phyloP scores from a whole-genome alignment of 2,797 vertebrate species.

The Acanthurus lineatus region DNA sequence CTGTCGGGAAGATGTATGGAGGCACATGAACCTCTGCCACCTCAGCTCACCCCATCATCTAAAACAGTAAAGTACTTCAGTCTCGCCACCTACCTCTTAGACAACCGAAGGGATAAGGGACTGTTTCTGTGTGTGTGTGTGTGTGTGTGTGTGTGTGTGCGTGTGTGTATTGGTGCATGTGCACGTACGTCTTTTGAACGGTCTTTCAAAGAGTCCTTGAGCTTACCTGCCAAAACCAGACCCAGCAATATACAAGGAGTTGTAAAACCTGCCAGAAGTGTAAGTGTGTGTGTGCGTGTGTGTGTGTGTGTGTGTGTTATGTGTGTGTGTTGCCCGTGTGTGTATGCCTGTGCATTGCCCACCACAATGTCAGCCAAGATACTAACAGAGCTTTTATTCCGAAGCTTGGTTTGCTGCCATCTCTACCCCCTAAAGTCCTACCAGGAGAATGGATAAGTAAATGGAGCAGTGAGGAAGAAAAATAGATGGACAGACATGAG shows the following conservation, averaged over 20 bases:
- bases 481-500: constrained; percentile 3
- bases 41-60: constrained; percentile 22
- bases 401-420: constrained; percentile 81
- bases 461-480: constrained; percentile 41
- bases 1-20: constrained; percentile 57
- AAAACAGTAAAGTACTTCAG: constrained; percentile 54
- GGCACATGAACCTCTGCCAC: constrained; percentile 23
- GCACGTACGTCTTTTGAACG: constrained; percentile 66
- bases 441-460: constrained; percentile 59
- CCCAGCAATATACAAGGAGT: constrained; percentile 80
- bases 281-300: constrained; percentile 26
- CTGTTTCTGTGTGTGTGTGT: constrained; percentile 19
- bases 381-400: constrained; percentile 85
- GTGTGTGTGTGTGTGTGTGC: constrained; percentile 26
- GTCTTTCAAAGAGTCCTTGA: constrained; percentile 84
- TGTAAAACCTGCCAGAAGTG: constrained; percentile 79
- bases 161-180: neutral
- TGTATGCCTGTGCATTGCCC: constrained; percentile 48
- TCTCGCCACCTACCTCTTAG: constrained; percentile 57
- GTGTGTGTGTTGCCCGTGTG: neutral
- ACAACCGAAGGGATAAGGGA: constrained; percentile 39
- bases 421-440: constrained; percentile 51
- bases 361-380: constrained; percentile 86
- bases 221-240: constrained; percentile 81
- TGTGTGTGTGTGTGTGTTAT: constrained; percentile 49